phyloP scores from a whole-genome alignment of 1,140 invertebrate species.

The Scaptodrosophila lebanonensis region DNA sequence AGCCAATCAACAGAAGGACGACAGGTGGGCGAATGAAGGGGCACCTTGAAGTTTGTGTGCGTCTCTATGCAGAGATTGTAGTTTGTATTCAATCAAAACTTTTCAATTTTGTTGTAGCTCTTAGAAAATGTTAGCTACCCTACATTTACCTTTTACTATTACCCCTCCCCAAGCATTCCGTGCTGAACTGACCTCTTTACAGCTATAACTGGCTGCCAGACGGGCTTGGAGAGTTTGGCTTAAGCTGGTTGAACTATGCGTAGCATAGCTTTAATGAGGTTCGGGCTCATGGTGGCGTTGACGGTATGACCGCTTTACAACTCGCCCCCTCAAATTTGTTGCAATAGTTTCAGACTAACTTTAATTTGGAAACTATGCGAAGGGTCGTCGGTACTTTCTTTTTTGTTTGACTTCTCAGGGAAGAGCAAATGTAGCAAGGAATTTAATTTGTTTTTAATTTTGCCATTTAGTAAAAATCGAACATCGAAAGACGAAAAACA shows the following conservation, averaged over 20 bases:
- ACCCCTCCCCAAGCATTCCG: background rate
- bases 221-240: background rate
- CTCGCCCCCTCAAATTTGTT: constrained; percentile 14
- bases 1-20: constrained; percentile 17
- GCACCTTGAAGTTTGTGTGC: constrained; percentile 27
- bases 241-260: constrained; percentile 57
- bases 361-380: constrained; percentile 64
- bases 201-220: background rate
- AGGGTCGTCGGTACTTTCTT: constrained; percentile 12
- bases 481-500: too few species aligned
- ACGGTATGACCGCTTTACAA: constrained; percentile 13
- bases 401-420: constrained; percentile 13
- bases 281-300: constrained; percentile 12
- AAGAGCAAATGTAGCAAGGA: constrained; percentile 43
- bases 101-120: constrained; percentile 59
- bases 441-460: constrained; percentile 73
- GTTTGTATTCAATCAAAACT: constrained; percentile 75
- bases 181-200: constrained; percentile 28
- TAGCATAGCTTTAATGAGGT: constrained; percentile 63
- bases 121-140: constrained; percentile 40
- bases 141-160: background rate
- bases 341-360: constrained; percentile 32
- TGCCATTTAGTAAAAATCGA: too few species aligned
- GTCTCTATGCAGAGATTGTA: constrained; percentile 52
- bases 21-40: constrained; percentile 25